phyloP scores from a whole-genome alignment of 2,888 invertebrate genomes.

The Ormyrus pomaceus region DNA sequence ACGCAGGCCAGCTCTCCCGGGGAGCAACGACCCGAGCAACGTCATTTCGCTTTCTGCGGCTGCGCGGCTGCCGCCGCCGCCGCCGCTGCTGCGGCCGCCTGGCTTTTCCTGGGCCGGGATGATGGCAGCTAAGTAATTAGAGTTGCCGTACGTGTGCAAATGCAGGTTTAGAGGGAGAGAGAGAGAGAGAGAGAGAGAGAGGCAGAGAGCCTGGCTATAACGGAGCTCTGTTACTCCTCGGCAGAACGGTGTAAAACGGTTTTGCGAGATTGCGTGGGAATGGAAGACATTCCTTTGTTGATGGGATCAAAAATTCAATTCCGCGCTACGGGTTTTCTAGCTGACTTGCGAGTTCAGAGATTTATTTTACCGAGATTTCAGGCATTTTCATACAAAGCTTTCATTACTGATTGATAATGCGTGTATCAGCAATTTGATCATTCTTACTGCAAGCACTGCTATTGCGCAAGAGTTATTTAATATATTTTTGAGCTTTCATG shows the following conservation, averaged over 20 bases:
- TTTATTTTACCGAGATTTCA: no score
- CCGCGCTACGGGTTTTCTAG: no score
- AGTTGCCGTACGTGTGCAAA: neutral
- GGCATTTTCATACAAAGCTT: no score
- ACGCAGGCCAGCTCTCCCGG: neutral
- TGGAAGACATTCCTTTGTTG: neutral
- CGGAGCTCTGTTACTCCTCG: no score
- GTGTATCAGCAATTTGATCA: no score
- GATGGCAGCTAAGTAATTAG: constrained; percentile 51
- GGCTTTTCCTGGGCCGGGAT: constrained; percentile 11
- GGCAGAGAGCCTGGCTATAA: neutral
- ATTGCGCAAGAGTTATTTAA: no score
- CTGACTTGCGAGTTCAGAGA: no score
- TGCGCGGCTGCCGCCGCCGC: neutral
- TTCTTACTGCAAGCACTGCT: no score
- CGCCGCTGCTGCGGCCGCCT: neutral
- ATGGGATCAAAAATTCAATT: no score
- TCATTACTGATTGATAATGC: no score
- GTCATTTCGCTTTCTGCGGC: constrained; percentile 36
- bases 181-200: neutral
- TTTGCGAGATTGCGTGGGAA: constrained; percentile 1
- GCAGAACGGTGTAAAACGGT: neutral
- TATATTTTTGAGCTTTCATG: no score
- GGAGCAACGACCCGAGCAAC: constrained; percentile 34
- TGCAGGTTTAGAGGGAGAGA: constrained; percentile 5